These are phyloP conservation scores for Melieria picta DNA, from an alignment of 2,888 invertebrate genomes.

Conservation along the genomic window DNA sequence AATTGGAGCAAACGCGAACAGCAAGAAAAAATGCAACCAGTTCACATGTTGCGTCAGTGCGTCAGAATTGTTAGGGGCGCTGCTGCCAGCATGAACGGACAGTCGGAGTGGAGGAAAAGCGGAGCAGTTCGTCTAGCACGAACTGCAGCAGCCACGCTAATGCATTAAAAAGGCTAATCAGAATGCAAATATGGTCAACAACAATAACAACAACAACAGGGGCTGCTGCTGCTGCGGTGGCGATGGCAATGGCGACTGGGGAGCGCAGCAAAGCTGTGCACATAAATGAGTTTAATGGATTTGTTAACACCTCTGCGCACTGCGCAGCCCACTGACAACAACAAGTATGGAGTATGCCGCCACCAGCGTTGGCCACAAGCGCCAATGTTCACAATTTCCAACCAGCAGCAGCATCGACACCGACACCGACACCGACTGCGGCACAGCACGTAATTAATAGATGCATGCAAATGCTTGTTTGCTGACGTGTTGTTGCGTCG, in stretches of 20 bases:
- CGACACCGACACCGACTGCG: not conserved
- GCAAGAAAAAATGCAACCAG: too few species aligned
- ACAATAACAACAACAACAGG: constrained; percentile 43
- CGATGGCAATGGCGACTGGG: not conserved
- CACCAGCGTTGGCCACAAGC: too few species aligned
- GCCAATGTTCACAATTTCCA: too few species aligned
- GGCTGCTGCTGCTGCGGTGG: not conserved
- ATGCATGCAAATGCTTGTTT: constrained; percentile 1
- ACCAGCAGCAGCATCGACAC: not conserved
- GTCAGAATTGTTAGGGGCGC: too few species aligned
- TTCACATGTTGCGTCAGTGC: too few species aligned
- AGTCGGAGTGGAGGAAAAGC: too few species aligned
- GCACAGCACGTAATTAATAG: not conserved
- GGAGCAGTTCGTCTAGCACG: too few species aligned
- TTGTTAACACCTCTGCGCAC: constrained; percentile 55
- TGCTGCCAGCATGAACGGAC: too few species aligned
- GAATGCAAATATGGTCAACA: constrained; percentile 57
- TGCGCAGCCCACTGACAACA: not conserved
- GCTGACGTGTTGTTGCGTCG: not conserved
- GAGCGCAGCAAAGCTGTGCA: not conserved
- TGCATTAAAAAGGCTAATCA: constrained; percentile 50
- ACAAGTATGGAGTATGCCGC: not conserved
- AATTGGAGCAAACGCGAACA: too few species aligned
- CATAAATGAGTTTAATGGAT: constrained; percentile 51
- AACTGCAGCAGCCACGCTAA: too few species aligned